Evolutionary conservation across 2,113 vertebrate species (phyloP).

Genomic region (Sylvia atricapilla): DNA sequence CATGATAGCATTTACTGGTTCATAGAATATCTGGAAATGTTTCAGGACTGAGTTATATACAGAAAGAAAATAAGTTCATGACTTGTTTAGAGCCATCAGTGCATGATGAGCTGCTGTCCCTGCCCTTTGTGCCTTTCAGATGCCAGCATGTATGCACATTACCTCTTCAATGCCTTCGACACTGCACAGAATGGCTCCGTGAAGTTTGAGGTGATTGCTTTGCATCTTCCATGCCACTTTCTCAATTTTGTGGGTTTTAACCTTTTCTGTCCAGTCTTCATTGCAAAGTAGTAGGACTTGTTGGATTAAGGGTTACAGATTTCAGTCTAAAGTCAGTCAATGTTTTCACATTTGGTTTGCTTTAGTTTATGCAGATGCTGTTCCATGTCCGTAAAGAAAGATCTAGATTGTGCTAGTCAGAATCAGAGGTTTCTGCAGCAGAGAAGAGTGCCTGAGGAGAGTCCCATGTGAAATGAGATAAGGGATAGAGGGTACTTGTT

Average conservation of each 20-base stretch:
- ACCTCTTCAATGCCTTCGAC: constrained; percentile 97
- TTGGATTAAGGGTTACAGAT: not conserved
- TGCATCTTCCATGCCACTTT: not conserved
- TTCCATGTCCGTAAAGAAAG: not conserved
- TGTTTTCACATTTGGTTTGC: not conserved
- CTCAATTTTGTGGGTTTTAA: not conserved
- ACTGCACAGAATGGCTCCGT: constrained; percentile 87
- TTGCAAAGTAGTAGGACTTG: not conserved
- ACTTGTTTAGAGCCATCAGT: not conserved
- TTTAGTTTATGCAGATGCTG: not conserved
- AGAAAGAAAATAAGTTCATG: not conserved
- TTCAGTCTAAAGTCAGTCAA: not conserved
- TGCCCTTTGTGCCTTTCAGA: constrained; percentile 75
- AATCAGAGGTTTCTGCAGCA: not conserved
- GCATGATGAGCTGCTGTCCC: not conserved
- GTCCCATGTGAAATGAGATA: not conserved
- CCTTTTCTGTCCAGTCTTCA: not conserved
- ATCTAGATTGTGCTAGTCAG: not conserved
- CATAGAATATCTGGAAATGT: not conserved
- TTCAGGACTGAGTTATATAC: not conserved
- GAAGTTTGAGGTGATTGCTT: constrained; percentile 89
- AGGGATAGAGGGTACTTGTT: not conserved
- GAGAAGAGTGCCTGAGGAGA: not conserved
- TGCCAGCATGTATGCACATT: constrained; percentile 94
- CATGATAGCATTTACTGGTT: not conserved